Evolutionary conservation across 1,140 invertebrate genomes (phyloP), one percentile per base, ranked within the genome.

Genomic region (Arion vulgaris): DNA sequence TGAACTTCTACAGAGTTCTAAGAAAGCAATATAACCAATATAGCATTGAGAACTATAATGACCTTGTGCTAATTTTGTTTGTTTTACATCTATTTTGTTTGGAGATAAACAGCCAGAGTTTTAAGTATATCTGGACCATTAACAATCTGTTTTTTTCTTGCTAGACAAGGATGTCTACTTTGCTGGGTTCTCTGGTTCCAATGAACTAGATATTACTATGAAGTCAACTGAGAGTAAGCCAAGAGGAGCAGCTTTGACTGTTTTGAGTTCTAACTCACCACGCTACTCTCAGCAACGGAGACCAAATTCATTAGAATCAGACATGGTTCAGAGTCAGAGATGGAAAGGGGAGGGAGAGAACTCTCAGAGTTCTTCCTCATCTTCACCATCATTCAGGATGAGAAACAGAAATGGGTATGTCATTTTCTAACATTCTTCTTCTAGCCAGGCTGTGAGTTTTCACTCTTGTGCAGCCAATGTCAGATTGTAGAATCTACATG

Each of bases 91-190:
- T n/a, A n/a, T n/a, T n/a, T n/a, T n/a, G n/a, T n/a, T n/a, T n/a
- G n/a, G n/a, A n/a, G n/a, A n/a, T n/a, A n/a, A n/a, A n/a, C n/a
- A n/a, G n/a, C n/a, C n/a, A n/a, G n/a, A n/a, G n/a, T n/a, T n/a
- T n/a, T n/a, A n/a, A n/a, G 41, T 45, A 45, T 7, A 5, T 7
- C 41, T 45, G 41, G 41, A 45, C 15, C 15, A 45, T 45, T 45
- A 45, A 57, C 53, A 57, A 49, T 11, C 23, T 57, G 23, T 38
- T 45, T 49, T 39, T 81, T 82, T n/a, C 81, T 38, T 87, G 84
- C 13, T 82, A 91, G 91, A 90, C 32, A 90, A 90, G 78, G 89
- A 90, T 57, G 72, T 72, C 17, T 91, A 89, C 73, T 62, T 91
- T 69, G 84, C 85, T 38, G 82, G 81, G 23, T 91, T 90, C 66